Conservation (phyloP, 2,797 vertebrate genomes). For the Lophius americanus region DNA sequence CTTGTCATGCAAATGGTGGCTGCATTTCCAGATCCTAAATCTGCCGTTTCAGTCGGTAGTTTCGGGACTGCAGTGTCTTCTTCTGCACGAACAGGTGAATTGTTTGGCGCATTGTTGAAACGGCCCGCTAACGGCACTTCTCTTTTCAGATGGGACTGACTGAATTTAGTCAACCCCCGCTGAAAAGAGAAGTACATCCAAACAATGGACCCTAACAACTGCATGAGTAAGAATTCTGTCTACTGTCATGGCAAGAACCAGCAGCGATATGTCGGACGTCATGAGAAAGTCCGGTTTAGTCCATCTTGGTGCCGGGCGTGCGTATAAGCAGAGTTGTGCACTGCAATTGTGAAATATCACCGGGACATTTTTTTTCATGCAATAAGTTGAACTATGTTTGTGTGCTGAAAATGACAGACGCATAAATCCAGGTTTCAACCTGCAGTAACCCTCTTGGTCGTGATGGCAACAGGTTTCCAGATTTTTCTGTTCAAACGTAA, state of each 20-base stretch:
- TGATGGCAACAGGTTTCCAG: conserved; percentile 27
- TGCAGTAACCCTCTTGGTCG: conserved; percentile 10
- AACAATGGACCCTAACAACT: too few relatives aligned
- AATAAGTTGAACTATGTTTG: neutral
- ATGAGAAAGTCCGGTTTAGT: conserved; percentile 17
- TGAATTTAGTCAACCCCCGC: neutral
- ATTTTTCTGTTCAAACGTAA: conserved; percentile 6
- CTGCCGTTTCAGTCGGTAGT: conserved; percentile 49
- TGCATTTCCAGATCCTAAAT: conserved; percentile 53
- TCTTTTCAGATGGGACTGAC: conserved; percentile 15
- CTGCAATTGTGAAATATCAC: neutral
- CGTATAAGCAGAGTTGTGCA: neutral
- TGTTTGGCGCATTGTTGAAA: conserved; percentile 57
- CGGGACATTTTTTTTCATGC: neutral
- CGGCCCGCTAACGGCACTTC: conserved; percentile 47
- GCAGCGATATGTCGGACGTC: neutral
- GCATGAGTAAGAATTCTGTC: conserved; percentile 3
- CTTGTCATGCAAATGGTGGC: conserved; percentile 75
- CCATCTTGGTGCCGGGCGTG: neutral
- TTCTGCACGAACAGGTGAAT: conserved; percentile 60
- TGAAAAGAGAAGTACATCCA: too few relatives aligned
- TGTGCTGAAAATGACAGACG: conserved; percentile 4
- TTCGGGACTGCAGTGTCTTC: conserved; percentile 40
- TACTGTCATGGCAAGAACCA: conserved; percentile 1
- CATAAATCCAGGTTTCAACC: conserved; percentile 15